Evolutionary conservation across 2,888 invertebrate species (phyloP).

Genomic region (Phengaris alcon): DNA sequence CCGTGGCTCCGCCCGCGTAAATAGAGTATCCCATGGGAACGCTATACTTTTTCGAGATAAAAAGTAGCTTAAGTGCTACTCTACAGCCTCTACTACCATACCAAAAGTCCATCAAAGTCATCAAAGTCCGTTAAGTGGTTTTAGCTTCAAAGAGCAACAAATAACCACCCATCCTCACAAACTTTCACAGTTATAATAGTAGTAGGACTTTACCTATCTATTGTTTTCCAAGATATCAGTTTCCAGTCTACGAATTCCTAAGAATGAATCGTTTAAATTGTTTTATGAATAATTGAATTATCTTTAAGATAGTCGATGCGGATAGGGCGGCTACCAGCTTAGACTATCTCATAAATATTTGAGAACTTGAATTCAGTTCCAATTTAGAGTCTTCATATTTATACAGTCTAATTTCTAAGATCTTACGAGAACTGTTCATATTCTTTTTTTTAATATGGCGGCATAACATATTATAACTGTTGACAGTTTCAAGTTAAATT

Average conservation of each 20-base stretch:
- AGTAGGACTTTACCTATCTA: background rate
- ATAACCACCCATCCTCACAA: too few relatives aligned
- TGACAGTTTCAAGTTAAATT: too few relatives aligned
- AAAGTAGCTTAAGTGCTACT: too few relatives aligned
- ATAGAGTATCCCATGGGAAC: background rate
- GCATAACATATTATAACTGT: too few relatives aligned
- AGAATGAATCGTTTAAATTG: background rate
- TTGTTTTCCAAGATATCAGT: conserved; percentile 5
- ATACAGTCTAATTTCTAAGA: background rate
- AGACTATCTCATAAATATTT: conserved; percentile 7
- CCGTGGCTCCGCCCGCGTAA: too few relatives aligned
- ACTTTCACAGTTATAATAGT: too few relatives aligned
- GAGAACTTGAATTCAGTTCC: conserved; percentile 8
- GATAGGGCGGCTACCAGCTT: background rate
- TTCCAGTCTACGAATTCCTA: background rate
- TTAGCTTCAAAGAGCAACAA: too few relatives aligned
- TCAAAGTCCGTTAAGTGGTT: too few relatives aligned
- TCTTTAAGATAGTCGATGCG: conserved; percentile 7
- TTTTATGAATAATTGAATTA: conserved; percentile 15
- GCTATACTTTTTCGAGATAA: too few relatives aligned
- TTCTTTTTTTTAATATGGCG: background rate
- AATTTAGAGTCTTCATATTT: background rate
- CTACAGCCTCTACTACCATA: too few relatives aligned
- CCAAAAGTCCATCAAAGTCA: too few relatives aligned
- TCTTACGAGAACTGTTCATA: background rate